Conservation (phyloP, 2,113 vertebrate species). For the Engraulis encrasicolus region DNA sequence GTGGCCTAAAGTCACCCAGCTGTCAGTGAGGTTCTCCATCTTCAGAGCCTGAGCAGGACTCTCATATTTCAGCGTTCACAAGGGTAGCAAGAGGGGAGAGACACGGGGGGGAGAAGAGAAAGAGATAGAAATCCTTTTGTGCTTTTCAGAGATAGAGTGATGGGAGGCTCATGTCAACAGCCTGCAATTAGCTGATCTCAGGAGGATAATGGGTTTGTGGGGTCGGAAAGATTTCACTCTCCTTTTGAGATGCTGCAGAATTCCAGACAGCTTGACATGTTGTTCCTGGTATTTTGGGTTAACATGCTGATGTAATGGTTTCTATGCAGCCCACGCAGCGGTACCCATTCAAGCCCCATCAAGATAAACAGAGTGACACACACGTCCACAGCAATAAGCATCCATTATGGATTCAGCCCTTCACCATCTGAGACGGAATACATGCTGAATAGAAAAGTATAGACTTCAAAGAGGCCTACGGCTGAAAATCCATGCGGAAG, state of each 20-base stretch:
- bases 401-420: too few relatives aligned
- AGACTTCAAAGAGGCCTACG: too few relatives aligned
- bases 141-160: slow-evolving; percentile 26
- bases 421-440: too few relatives aligned
- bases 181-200: slow-evolving; percentile 58
- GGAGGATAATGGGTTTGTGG: slow-evolving; percentile 61
- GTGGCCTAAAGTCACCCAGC: neutral
- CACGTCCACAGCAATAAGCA: too few relatives aligned
- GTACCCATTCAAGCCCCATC: neutral
- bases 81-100: neutral
- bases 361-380: too few relatives aligned
- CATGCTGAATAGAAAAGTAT: too few relatives aligned
- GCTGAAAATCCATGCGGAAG: too few relatives aligned
- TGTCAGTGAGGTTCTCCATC: slow-evolving; percentile 19
- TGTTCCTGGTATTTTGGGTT: neutral
- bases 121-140: slow-evolving; percentile 32
- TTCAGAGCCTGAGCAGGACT: neutral
- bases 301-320: neutral
- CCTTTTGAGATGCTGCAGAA: slow-evolving; percentile 25
- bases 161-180: slow-evolving; percentile 52
- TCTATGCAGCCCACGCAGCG: neutral
- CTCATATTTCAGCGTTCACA: slow-evolving; percentile 26
- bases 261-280: slow-evolving; percentile 12
- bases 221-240: slow-evolving; percentile 34
- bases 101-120: neutral